Base-by-base conservation (phyloP, 2,113 vertebrate species). In the Aphyosemion australe region DNA sequence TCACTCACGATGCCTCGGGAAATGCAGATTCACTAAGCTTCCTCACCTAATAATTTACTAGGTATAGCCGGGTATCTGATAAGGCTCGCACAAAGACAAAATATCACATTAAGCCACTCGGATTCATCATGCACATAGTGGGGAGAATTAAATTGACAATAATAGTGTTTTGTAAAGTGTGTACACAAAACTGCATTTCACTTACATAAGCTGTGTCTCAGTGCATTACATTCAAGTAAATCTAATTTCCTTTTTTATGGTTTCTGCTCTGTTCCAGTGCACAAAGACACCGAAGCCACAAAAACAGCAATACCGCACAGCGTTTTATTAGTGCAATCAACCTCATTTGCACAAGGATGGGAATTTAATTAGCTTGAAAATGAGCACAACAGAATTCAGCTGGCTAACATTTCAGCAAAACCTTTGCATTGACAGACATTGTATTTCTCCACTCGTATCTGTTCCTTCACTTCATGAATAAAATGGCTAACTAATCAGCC, bases 21-120 rank as follows among this genome's bases (percentile, higher is more conserved):
- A 70, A 81, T 43, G 70, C 61, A 81, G 72, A 76, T 85, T 75
- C 53, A 70, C 78, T 71, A 43, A 65, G 58, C 71, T 83, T 48
- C 65, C 78, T 79, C 66, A 60, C 76, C 77, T 84, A 78, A 84
- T 82, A 87, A 87, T 87, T 59, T 67, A 85, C 81, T 0, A 21
- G 69, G 69, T 83, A 78, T 88, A 69, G 84, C 82, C 0, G 31
- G 67, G 74, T 83, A 79, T 88, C 71, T 81, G 73, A 84, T 85
- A 65, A 78, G 76, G 77, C 64, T 56, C 31, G 61, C 48, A 74
- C 47, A 52, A 41, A 72, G 63, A 77, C 58, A 76, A 78, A 86
- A 79, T 50, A 42, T 5, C 43, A 43, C 59, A 65, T 74, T 42
- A 55, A 69, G n/a, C 42, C 48, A 34, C 26, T 31, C 43, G 10